These are phyloP conservation scores for Athetis lepigone DNA, from an alignment of 2,888 invertebrate species.

Conservation along the genomic window DNA sequence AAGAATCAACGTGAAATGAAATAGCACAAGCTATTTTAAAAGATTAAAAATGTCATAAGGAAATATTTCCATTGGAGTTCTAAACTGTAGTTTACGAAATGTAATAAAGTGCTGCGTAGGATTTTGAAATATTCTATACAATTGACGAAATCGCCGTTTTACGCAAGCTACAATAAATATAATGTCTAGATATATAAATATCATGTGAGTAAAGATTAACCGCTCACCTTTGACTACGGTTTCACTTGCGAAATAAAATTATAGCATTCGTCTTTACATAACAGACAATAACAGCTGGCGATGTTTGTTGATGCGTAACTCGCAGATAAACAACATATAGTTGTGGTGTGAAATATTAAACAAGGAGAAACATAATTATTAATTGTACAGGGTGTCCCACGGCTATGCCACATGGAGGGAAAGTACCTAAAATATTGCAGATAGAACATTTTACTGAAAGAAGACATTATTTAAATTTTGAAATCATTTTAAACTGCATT, in stretches of 20 bases:
- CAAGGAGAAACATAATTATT: not conserved
- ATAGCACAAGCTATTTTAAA: conserved; percentile 43
- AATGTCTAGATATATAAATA: not conserved
- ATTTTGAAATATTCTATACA: conserved; percentile 29
- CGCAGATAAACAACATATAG: not conserved
- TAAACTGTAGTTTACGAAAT: conserved; percentile 26
- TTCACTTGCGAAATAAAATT: conserved; percentile 32
- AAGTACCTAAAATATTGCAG: too few relatives aligned
- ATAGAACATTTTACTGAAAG: too few relatives aligned
- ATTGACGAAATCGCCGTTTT: conserved; percentile 39
- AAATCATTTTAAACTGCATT: too few relatives aligned
- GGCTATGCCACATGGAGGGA: too few relatives aligned
- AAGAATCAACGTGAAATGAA: conserved; percentile 26
- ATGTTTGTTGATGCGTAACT: conserved; percentile 16
- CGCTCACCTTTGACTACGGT: conserved; percentile 28
- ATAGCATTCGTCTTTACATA: conserved; percentile 18
- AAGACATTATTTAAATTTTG: too few relatives aligned
- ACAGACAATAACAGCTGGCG: conserved; percentile 21
- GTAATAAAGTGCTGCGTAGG: conserved; percentile 14
- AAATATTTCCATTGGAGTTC: conserved; percentile 18
- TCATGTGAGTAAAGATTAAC: conserved; percentile 16
- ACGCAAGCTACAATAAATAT: conserved; percentile 21
- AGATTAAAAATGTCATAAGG: conserved; percentile 30
- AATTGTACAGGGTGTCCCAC: too few relatives aligned
- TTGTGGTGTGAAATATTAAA: not conserved